phyloP scores from a whole-genome alignment of 35 echinoderm and acorn worm species.

The Holothuria glaberrima region DNA sequence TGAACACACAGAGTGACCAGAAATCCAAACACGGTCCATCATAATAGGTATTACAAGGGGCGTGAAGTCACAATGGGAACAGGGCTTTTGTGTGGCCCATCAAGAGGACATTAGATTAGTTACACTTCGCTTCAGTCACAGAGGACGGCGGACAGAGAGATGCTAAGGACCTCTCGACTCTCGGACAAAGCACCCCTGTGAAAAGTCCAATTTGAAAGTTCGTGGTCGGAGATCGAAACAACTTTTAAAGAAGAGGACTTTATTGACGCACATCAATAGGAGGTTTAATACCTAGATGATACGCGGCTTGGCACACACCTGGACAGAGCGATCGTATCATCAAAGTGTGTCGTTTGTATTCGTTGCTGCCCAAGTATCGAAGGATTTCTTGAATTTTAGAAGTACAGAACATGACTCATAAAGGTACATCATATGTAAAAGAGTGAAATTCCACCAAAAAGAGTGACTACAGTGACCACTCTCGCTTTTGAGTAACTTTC shows the following conservation, averaged over 20 bases:
- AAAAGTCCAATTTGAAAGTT: slow-evolving; percentile 36
- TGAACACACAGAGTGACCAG: slow-evolving; percentile 38
- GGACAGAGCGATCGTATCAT: too few relatives aligned
- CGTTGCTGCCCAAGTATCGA: too few relatives aligned
- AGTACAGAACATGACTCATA: too few relatives aligned
- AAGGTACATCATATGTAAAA: too few relatives aligned
- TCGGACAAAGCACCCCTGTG: slow-evolving; percentile 1
- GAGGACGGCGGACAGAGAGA: neutral
- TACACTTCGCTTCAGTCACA: slow-evolving; percentile 27
- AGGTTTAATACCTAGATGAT: too few relatives aligned
- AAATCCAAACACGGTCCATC: slow-evolving; percentile 18
- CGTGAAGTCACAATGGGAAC: slow-evolving; percentile 31
- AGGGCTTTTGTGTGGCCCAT: slow-evolving; percentile 19
- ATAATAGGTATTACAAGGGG: slow-evolving; percentile 40
- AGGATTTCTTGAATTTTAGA: too few relatives aligned
- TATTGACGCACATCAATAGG: too few relatives aligned
- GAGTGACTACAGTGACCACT: too few relatives aligned
- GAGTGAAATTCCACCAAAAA: too few relatives aligned
- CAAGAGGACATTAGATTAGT: slow-evolving; percentile 45
- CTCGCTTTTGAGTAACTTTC: too few relatives aligned
- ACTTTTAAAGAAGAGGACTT: neutral
- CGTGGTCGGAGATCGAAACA: slow-evolving; percentile 8
- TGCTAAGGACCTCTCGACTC: slow-evolving; percentile 24
- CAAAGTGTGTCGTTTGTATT: too few relatives aligned
- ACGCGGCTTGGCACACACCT: too few relatives aligned